Evolutionary conservation across 2,113 vertebrate genomes (phyloP).

Genomic region (Sphyrna mokarran): DNA sequence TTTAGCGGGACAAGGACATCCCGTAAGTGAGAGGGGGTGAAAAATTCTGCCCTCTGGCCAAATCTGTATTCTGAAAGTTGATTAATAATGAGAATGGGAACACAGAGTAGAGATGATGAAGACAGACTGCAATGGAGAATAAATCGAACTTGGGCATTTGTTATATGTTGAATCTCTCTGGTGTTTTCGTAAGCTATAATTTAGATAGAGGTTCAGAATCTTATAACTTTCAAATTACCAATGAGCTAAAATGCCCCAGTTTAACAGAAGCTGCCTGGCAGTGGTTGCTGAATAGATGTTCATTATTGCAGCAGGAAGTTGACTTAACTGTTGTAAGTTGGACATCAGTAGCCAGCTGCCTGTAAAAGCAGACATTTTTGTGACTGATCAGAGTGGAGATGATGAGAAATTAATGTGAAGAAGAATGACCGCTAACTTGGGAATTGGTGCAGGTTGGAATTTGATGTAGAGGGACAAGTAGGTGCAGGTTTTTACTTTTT

Average conservation of each 20-base stretch:
- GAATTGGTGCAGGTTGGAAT: background rate
- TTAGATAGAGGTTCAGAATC: no score
- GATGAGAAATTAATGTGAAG: background rate
- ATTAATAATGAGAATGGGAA: background rate
- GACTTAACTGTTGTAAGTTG: no score
- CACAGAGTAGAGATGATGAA: background rate
- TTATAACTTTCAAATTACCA: no score
- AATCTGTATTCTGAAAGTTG: background rate
- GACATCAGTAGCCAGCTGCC: no score
- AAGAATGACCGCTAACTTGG: background rate
- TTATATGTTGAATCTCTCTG: background rate
- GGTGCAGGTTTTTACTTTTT: background rate
- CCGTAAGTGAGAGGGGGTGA: no score
- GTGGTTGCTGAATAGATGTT: no score
- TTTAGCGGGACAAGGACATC: no score
- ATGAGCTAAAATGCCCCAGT: no score
- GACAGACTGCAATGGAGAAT: background rate
- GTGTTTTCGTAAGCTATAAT: no score
- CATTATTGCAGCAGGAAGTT: no score
- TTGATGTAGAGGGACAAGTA: background rate
- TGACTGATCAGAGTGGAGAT: background rate
- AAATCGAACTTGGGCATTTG: background rate
- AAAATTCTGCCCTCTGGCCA: background rate
- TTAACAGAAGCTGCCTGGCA: no score
- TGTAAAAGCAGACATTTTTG: no score